Evolutionary conservation across 2,113 vertebrate species (phyloP), one percentile per base, ranked within the genome.

Genomic region (Cromileptes altivelis): DNA sequence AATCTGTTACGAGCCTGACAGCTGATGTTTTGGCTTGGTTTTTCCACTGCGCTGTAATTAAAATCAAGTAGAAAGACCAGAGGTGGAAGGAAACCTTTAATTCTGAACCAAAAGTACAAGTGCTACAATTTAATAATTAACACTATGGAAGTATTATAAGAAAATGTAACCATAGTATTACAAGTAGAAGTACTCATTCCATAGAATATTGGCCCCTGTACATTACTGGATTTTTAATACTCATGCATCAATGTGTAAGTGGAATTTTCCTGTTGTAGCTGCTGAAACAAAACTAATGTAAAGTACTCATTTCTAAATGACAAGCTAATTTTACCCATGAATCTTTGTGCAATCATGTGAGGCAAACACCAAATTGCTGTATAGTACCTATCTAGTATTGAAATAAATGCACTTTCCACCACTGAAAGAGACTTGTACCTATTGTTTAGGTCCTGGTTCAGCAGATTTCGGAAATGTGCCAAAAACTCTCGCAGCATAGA

Each of bases 1-100:
- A 78, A 78, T 85, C 42, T 74, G 83, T 81, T 75, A 87, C 45
- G 9, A 61, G 8, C 77, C 49, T 69, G 85, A 87, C 81, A 70
- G 81, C 50, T 65, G 52, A 72, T 62, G 76, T 64, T 78, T 70
- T 5, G 23, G 21, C 40, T 57, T 52, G 5, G 3, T 42, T 73
- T 72, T 76, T 42, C 33, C 19, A 14, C 0, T 1, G 30, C 30
- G 61, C 15, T 7, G 5, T 69, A 11, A 60, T 62, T 42, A 74
- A 81, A 78, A 69, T 83, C 21, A 47, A n/a, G 50, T 9, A 40
- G 18, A 67, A n/a, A 30, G 42, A 49, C 6, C 40, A 58, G 0
- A 49, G 25, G 56, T 52, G 27, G 47, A 42, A 19, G 27, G 11
- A 13, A 15, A 4, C 8, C 30, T 75, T 0, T 1, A 4, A 33